Evolutionary conservation across 1,140 invertebrate species (phyloP).

Genomic region (Neotoxoptera formosana): DNA sequence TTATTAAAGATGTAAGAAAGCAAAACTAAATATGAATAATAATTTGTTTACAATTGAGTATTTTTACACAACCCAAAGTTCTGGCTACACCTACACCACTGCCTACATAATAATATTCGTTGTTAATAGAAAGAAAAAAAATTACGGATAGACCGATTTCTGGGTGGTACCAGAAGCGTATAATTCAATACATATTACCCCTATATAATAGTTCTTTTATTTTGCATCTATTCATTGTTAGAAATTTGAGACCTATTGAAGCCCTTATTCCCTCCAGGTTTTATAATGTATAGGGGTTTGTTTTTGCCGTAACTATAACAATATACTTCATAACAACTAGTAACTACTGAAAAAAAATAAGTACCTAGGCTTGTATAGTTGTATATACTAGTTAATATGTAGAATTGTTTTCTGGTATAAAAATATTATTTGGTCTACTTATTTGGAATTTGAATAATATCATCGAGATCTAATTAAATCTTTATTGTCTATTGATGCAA

Average conservation of each 20-base stretch:
- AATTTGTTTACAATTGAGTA: neutral
- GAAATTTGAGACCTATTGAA: conserved; percentile 26
- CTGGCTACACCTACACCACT: no score
- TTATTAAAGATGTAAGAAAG: no score
- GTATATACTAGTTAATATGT: neutral
- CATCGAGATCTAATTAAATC: neutral
- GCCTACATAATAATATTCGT: neutral
- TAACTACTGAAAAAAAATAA: neutral
- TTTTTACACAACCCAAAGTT: neutral
- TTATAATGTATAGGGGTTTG: neutral
- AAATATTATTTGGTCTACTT: neutral
- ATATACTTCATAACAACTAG: neutral
- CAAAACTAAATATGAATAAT: neutral
- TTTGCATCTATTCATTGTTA: neutral
- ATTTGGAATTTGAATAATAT: neutral
- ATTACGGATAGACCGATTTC: neutral
- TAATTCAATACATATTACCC: neutral
- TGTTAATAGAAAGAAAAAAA: neutral
- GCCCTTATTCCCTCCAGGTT: conserved; percentile 15
- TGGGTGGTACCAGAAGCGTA: neutral
- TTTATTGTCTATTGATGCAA: neutral
- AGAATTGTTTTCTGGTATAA: neutral
- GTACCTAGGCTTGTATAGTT: neutral
- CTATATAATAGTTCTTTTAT: neutral
- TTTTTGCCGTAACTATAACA: neutral